Evolutionary conservation across 2,113 vertebrate species (phyloP), one percentile per base, ranked within the genome.

Genomic region (Corydoras sp.): DNA sequence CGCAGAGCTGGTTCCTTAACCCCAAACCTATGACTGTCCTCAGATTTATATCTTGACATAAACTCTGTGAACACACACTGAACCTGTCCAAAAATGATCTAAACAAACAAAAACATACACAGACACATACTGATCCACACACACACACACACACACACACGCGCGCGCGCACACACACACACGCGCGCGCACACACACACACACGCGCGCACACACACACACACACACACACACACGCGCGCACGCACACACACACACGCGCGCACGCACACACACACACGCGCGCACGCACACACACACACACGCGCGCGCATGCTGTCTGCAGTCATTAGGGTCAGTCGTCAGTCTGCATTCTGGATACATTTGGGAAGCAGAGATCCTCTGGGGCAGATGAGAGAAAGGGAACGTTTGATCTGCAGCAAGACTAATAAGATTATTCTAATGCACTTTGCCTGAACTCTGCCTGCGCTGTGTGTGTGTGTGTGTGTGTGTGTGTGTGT

Each of bases 351-450:
- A 53, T 14, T 14, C 12, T 10, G 14, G 10, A 10, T 1, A 43
- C 13, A 10, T 48, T 48, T 31, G 68, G 18, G 12, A 65, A 48
- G 54, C 18, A 43, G 48, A 51, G 14, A 35, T 69, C 58, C 68
- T 78, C 63, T 9, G 60, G 54, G 58, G 15, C 12, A 35, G 11
- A 30, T 14, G 58, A 58, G 18, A 24, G 9, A 30, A 18, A 56
- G 32, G 50, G n/a, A 30, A 50, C 68, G 35, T 61, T 76, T 76
- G 69, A 81, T 65, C 68, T 68, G 48, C 58, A 74, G 62, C 67
- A 65, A 12, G 73, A 32, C 68, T 74, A 78, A 71, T 73, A 31
- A 71, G 64, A 77, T 81, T 65, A 78, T 76, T 76, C 58, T 65
- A 73, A 73, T 71, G 59, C 32, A 56, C 48, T 63, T 62, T 62